Evolutionary conservation across 1,140 invertebrate genomes (phyloP).

Genomic region (Diabrotica virgifera): DNA sequence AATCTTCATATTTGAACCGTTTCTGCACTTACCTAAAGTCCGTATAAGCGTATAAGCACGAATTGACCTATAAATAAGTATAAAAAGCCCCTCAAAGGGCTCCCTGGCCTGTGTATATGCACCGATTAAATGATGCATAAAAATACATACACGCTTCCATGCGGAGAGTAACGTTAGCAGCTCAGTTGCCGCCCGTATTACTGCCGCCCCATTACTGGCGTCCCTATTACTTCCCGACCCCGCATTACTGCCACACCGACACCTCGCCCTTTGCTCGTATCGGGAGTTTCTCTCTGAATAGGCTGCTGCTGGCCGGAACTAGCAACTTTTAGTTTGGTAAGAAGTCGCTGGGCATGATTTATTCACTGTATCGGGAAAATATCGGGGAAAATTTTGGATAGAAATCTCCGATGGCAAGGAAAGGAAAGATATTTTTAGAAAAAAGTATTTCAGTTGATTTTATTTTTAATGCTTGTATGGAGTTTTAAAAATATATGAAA

Average conservation of each 20-base stretch:
- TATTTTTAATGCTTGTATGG: no score
- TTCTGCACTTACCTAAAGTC: not conserved
- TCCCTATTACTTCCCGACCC: not conserved
- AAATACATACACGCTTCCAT: not conserved
- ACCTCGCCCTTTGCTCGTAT: not conserved
- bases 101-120: not conserved
- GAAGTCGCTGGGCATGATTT: no score
- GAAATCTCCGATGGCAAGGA: no score
- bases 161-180: not conserved
- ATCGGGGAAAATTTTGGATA: no score
- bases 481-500: no score
- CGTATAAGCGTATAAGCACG: not conserved
- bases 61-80: constrained; percentile 3
- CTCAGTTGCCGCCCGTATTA: not conserved
- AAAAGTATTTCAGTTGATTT: no score
- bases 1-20: no score
- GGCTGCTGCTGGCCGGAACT: no score
- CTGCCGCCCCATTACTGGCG: not conserved
- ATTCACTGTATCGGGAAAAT: no score
- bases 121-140: constrained; percentile 2
- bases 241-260: not conserved
- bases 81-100: not conserved
- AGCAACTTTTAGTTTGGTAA: no score
- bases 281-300: not conserved
- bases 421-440: no score